phyloP scores from a whole-genome alignment of 2,797 vertebrate species.

The Alfaro cultratus region DNA sequence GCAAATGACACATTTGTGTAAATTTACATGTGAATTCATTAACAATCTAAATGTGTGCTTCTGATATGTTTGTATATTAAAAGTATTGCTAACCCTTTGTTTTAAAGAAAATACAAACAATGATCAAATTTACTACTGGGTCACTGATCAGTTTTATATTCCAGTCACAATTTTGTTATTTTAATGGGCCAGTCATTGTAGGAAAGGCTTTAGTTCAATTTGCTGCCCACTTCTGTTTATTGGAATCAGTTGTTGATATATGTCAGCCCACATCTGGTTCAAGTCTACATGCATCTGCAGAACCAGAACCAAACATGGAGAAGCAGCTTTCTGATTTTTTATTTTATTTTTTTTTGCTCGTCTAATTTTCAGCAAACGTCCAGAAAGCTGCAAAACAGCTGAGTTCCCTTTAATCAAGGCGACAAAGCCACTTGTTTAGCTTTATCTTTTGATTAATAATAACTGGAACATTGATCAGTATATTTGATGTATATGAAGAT shows the following conservation, averaged over 20 bases:
- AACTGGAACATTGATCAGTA: too few relatives aligned
- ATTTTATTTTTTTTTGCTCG: too few relatives aligned
- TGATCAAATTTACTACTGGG: slow-evolving; percentile 68
- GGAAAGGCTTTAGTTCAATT: background rate
- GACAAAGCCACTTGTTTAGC: too few relatives aligned
- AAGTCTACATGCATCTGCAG: too few relatives aligned
- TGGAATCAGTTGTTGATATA: slow-evolving; percentile 2
- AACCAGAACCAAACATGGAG: too few relatives aligned
- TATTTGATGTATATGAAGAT: too few relatives aligned
- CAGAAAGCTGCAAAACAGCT: too few relatives aligned
- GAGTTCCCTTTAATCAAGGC: too few relatives aligned
- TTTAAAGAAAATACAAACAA: slow-evolving; percentile 55
- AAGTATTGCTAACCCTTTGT: slow-evolving; percentile 62
- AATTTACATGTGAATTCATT: slow-evolving; percentile 3
- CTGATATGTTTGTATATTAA: slow-evolving; percentile 15
- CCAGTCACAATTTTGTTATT: slow-evolving; percentile 78
- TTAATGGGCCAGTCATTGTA: slow-evolving; percentile 56
- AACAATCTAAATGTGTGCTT: background rate
- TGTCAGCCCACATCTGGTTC: background rate
- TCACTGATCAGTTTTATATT: slow-evolving; percentile 75
- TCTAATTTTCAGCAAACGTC: too few relatives aligned
- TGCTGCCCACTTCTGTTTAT: background rate
- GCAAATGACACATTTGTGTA: slow-evolving; percentile 35
- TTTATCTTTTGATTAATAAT: too few relatives aligned
- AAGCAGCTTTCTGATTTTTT: too few relatives aligned